Evolutionary conservation across 2,888 invertebrate genomes (phyloP), one percentile per base, ranked within the genome.

Genomic region (Amphipoea oculea): DNA sequence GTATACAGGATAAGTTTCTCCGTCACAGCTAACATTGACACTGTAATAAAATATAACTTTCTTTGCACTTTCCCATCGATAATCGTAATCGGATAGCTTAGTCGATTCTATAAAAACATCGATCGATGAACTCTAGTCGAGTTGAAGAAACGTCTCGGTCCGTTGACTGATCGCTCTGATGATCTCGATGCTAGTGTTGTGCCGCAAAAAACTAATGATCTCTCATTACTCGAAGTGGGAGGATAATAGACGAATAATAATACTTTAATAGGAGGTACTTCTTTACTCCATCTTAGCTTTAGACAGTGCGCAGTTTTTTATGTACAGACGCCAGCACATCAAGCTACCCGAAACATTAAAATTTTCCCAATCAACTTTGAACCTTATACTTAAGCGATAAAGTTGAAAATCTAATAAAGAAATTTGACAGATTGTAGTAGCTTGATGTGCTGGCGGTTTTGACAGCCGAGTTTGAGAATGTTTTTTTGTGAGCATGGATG

Each of bases 71-170:
- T 95, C 95, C 94, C 94, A 94, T 93, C 92, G 91, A 92, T 91
- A 89, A 93, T 90, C 89, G 93, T 91, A 91, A 94, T 94, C 91
- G 88, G 93, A 95, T 94, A 92, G 86, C 85, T 65, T 87, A 84
- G 89, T 89, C 83, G 85, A 88, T 77, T 86, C 80, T 73, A 93
- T 94, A 94, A 95, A 94, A 94, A 93, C 92, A n/a, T 90, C 92
- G 95, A 94, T 90, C 96, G 94, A 93, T 95, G 96, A 95, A 95
- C 96, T 90, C 88, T 88, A 79, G 23, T 85, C 89, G 92, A 94
- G 96, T 96, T 96, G 96, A 96, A 96, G 92, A 96, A 95, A 96
- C 97, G 96, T 95, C 91, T 88, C 96, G 96, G 95, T 94, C 86
- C 92, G 94, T 84, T 94, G 94, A 83, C 84, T 94, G 93, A 94